Evolutionary conservation across 2,888 invertebrate genomes (phyloP).

Genomic region (Sympetrum striolatum): DNA sequence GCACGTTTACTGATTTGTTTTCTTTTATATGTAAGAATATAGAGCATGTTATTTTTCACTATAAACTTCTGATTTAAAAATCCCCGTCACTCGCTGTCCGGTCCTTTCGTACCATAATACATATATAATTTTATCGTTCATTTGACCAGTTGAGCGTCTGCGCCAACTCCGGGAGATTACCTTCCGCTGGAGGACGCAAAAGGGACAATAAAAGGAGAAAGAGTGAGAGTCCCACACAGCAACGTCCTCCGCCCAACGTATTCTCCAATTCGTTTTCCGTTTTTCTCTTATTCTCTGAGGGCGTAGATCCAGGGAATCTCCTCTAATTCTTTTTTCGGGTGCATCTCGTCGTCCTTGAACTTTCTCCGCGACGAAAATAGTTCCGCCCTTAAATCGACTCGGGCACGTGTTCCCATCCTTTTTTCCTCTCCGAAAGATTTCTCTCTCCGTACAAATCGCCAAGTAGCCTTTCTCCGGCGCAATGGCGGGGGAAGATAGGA

Average conservation of each 20-base stretch:
- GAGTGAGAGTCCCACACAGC: no score
- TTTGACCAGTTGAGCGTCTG: no score
- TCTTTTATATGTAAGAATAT: no score
- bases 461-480: neutral
- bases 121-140: no score
- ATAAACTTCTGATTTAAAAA: no score
- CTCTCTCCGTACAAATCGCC: neutral
- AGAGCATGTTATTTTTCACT: no score
- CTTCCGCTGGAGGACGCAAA: no score
- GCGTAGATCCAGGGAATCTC: neutral
- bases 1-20: no score
- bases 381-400: neutral
- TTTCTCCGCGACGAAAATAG: slow-evolving; percentile 25
- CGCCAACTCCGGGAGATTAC: no score
- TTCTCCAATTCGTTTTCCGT: neutral
- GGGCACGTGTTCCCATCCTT: neutral
- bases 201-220: no score
- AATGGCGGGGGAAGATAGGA: neutral
- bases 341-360: slow-evolving; percentile 38
- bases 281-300: neutral
- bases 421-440: neutral
- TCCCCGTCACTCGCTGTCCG: no score
- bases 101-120: no score
- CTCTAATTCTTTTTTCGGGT: neutral
- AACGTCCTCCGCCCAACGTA: neutral